Evolutionary conservation across 2,113 vertebrate genomes (phyloP).

Genomic region (Brachyhypopomus occidentalis): DNA sequence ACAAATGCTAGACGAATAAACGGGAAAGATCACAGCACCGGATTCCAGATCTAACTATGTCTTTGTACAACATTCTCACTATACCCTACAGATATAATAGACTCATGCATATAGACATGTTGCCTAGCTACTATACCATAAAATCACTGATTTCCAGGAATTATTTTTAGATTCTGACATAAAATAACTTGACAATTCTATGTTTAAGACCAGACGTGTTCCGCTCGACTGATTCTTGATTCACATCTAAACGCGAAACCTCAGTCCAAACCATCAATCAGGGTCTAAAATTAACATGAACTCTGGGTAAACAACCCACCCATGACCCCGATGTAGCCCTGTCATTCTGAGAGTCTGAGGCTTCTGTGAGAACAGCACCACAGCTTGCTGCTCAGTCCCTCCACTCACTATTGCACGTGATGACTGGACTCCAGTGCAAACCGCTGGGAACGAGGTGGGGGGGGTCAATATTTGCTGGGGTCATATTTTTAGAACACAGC

Average conservation of each 20-base stretch:
- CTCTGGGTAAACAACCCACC: slow-evolving; percentile 22
- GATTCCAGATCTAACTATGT: too few relatives aligned
- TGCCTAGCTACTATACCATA: background rate
- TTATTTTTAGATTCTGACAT: slow-evolving; percentile 5
- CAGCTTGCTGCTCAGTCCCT: background rate
- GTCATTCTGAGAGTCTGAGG: slow-evolving; percentile 12
- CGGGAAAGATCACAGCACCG: too few relatives aligned
- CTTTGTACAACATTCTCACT: too few relatives aligned
- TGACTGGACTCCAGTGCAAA: too few relatives aligned
- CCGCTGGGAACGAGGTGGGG: background rate
- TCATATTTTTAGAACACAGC: slow-evolving; percentile 27
- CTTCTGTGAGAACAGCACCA: background rate
- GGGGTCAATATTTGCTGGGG: slow-evolving; percentile 33
- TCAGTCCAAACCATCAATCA: slow-evolving; percentile 24
- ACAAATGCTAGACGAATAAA: too few relatives aligned
- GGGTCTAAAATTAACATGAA: slow-evolving; percentile 21
- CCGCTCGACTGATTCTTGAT: background rate
- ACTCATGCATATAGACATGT: background rate
- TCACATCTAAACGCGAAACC: slow-evolving; percentile 24
- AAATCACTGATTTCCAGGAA: background rate
- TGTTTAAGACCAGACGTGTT: background rate
- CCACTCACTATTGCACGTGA: slow-evolving; percentile 1
- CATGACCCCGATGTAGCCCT: slow-evolving; percentile 18
- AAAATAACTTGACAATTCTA: background rate
- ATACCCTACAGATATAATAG: too few relatives aligned